These are phyloP conservation scores for Drosophila tani DNA, from an alignment of 1,140 invertebrate species.

Conservation along the genomic window DNA sequence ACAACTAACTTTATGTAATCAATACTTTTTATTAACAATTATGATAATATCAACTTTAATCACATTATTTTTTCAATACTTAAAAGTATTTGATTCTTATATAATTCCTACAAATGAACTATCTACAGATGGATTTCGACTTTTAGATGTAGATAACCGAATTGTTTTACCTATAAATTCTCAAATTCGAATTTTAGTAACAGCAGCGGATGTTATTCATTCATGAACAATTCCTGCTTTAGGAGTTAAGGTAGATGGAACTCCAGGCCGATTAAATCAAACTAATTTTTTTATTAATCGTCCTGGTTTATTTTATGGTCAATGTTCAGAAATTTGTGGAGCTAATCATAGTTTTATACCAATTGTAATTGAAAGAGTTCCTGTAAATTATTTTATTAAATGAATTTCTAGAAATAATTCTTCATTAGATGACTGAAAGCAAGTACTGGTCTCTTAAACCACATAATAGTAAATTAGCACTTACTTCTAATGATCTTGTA, in stretches of 20 bases:
- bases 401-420: constrained; percentile 86
- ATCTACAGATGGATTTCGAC: constrained; percentile 85
- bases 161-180: constrained; percentile 86
- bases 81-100: constrained; percentile 89
- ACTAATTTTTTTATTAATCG: constrained; percentile 86
- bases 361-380: constrained; percentile 88
- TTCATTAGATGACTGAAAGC: constrained; percentile 88
- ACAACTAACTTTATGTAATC: constrained; percentile 83
- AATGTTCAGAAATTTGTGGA: constrained; percentile 93
- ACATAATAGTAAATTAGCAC: constrained; percentile 85
- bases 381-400: constrained; percentile 86
- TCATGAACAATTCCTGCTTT: constrained; percentile 88
- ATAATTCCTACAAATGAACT: constrained; percentile 86
- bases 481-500: constrained; percentile 86
- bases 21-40: constrained; percentile 80
- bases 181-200: constrained; percentile 87
- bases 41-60: constrained; percentile 85
- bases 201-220: constrained; percentile 89
- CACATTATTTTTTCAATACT: constrained; percentile 85
- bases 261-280: constrained; percentile 89
- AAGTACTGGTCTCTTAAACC: constrained; percentile 87
- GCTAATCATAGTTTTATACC: constrained; percentile 92
- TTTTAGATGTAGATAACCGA: constrained; percentile 89
- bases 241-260: constrained; percentile 89
- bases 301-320: constrained; percentile 88